Evolutionary conservation across 2,797 vertebrate species (phyloP).

Genomic region (Gymnopithys bicolor): DNA sequence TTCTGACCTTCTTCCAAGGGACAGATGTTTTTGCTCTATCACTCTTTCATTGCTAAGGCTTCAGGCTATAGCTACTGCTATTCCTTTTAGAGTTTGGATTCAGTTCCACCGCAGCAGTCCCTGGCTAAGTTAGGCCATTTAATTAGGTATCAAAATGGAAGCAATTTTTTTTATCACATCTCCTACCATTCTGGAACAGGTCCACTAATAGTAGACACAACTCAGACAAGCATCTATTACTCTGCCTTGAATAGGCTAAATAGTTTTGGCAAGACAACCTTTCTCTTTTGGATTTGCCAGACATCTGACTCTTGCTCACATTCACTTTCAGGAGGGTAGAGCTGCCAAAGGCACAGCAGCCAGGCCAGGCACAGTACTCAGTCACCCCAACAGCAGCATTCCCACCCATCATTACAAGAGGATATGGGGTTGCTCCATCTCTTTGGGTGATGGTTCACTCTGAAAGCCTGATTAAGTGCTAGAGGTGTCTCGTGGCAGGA

Average conservation of each 20-base stretch:
- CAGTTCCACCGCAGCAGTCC: not conserved
- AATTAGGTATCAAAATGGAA: constrained; percentile 57
- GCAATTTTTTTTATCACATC: not conserved
- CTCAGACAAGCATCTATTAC: constrained; percentile 14
- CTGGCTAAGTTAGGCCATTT: constrained; percentile 33
- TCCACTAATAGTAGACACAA: constrained; percentile 45
- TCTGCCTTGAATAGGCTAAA: not conserved
- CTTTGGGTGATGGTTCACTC: not conserved
- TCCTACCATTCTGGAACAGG: constrained; percentile 37
- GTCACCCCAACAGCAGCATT: rapidly evolving
- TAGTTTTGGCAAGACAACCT: constrained; percentile 20
- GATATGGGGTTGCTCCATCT: not conserved
- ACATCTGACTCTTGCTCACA: not conserved
- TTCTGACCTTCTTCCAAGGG: constrained; percentile 41
- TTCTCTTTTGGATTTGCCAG: constrained; percentile 8
- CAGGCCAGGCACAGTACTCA: not conserved
- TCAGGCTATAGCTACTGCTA: not conserved
- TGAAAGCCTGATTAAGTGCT: not conserved
- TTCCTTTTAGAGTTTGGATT: constrained; percentile 22
- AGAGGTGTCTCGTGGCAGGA: not conserved
- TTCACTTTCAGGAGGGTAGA: not conserved
- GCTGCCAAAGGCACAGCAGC: not conserved
- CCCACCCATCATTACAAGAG: not conserved
- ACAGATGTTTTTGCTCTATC: constrained; percentile 27
- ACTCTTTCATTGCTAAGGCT: not conserved